Base-by-base conservation (phyloP, 2,797 vertebrate genomes). In the Chanos chanos region DNA sequence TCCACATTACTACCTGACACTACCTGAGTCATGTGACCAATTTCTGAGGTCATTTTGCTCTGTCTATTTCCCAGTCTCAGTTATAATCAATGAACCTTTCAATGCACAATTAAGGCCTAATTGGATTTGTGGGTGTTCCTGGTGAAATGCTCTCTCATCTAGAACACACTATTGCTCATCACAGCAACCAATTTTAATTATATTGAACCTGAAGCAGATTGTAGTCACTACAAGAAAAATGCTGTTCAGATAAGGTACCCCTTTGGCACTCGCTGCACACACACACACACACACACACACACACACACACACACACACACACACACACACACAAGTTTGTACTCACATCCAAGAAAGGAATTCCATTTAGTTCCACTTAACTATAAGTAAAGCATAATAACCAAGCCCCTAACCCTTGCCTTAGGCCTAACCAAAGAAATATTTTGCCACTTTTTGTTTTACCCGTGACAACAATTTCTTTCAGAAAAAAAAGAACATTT, bases 61-160 rank as follows among this genome's bases (percentile, higher is more conserved):
- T 47, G 65, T 74, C 75, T 70, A 71, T 80, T 79, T 68, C 70
- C 41, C 66, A 39, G 76, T 59, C 44, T 78, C 75, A 72, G 78
- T 84, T 82, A 84, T 81, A 87, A 84, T 89, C 85, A 89, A 82
- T 89, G 85, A 85, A 81, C 75, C 81, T 74, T 84, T 83, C 83
- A 82, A 81, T 81, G 77, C 82, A 81, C 84, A 83, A 84, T 90
- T 87, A 88, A 68, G 61, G 37, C 54, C 33, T 88, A 88, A 89
- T 87, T 86, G 84, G 84, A 88, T 89, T 84, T 81, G 77, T 70
- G 71, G 72, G 74, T 80, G 71, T 77, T 77, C 44, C 39, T 73
- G 71, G 74, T 77, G 57, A 68, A 80, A 82, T 24, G 57, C 61
- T 61, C 34, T 41, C 24, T 31, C 36, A 18, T 40, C 18, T 6